These are phyloP conservation scores for Philypnodon macrostomus DNA, from an alignment of 2,797 vertebrate species.

Conservation along the genomic window DNA sequence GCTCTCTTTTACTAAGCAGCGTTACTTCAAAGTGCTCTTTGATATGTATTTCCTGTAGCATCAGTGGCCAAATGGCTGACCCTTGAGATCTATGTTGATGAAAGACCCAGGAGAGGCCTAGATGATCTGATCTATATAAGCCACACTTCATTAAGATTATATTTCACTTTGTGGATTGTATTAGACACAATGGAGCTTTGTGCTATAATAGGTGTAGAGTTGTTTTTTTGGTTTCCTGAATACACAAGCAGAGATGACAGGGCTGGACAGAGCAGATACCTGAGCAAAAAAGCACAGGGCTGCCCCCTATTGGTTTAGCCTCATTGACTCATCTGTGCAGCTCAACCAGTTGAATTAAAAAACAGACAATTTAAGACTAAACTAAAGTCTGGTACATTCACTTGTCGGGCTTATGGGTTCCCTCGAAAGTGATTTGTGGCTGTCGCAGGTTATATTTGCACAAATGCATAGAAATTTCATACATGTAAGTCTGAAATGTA, in stretches of 20 bases:
- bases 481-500: slow-evolving; percentile 29
- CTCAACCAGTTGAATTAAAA: slow-evolving; percentile 23
- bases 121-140: slow-evolving; percentile 45
- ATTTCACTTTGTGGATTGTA: slow-evolving; percentile 47
- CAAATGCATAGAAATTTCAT: slow-evolving; percentile 9
- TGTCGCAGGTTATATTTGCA: slow-evolving; percentile 34
- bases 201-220: slow-evolving; percentile 22
- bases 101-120: slow-evolving; percentile 35
- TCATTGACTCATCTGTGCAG: slow-evolving; percentile 15
- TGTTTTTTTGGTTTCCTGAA: slow-evolving; percentile 30
- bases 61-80: slow-evolving; percentile 45
- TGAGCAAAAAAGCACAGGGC: slow-evolving; percentile 47
- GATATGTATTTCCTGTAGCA: slow-evolving; percentile 63
- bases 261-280: slow-evolving; percentile 11
- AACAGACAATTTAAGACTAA: neutral
- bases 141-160: slow-evolving; percentile 57
- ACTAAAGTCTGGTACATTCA: slow-evolving; percentile 3
- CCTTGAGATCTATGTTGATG: slow-evolving; percentile 44
- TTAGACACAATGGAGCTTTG: slow-evolving; percentile 36
- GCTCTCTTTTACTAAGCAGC: slow-evolving; percentile 21
- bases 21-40: slow-evolving; percentile 64
- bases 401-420: slow-evolving; percentile 18
- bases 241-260: slow-evolving; percentile 30
- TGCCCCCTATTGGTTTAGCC: slow-evolving; percentile 65
- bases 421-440: slow-evolving; percentile 17